Percentiles rank a stretch among this genome's conserved stretches.
Evolutionary conservation across 2,797 vertebrate species (phyloP).

Genomic region (Anisognathus igniventris): DNA sequence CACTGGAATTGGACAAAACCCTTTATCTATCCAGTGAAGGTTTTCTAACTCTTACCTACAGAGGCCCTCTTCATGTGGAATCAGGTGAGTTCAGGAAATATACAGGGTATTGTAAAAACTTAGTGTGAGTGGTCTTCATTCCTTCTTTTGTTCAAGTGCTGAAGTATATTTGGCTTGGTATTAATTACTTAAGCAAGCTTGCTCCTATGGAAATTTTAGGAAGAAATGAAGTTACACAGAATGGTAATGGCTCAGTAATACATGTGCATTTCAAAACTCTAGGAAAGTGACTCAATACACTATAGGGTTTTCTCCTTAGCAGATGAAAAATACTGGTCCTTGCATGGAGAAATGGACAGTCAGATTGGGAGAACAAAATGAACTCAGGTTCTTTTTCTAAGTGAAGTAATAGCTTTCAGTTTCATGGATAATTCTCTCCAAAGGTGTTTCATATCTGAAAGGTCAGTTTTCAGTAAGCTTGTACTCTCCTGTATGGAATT

Average conservation of each 20-base stretch:
- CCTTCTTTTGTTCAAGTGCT: not conserved
- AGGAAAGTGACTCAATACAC: not conserved
- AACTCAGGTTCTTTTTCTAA: not conserved
- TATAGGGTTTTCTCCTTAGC: not conserved
- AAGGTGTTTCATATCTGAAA: not conserved
- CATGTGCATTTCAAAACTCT: not conserved
- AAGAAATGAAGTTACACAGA: not conserved
- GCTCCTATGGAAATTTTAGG: not conserved
- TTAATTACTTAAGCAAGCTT: not conserved
- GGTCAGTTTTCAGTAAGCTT: not conserved
- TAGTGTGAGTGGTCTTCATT: not conserved
- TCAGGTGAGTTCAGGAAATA: slow-evolving; percentile 71
- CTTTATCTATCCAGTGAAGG: slow-evolving; percentile 86
- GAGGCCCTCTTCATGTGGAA: slow-evolving; percentile 62
- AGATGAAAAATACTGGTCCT: not conserved
- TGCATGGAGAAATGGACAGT: not conserved
- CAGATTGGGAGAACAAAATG: not conserved
- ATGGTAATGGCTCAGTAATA: not conserved
- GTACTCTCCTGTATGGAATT: not conserved
- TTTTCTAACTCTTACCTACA: slow-evolving; percentile 84
- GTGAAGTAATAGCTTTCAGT: not conserved
- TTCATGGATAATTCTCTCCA: not conserved
- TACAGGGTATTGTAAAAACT: not conserved
- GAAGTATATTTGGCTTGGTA: not conserved
- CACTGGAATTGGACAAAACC: slow-evolving; percentile 77